Base-by-base conservation (phyloP, 1,140 invertebrate species). In the Temnothorax curvispinosus region DNA sequence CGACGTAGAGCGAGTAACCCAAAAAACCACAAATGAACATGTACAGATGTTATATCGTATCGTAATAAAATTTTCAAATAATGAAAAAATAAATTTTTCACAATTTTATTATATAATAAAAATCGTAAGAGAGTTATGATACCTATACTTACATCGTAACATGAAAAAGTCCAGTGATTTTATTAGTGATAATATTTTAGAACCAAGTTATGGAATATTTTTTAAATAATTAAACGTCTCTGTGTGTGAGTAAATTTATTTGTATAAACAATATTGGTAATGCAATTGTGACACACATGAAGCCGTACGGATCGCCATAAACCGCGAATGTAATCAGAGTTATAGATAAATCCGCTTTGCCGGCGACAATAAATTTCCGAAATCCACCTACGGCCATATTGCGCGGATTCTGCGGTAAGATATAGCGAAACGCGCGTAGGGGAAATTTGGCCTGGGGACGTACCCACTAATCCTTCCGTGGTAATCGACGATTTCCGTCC, bases 401-500 rank as follows among this genome's bases (percentile, higher is more conserved):
- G 88, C 88, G 52, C 77, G 88, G 72, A 47, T 56, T 58, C 69
- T 50, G 71, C 11, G 32, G 85, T 69, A 90, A 89, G 89, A 90
- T 89, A 90, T 89, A 89, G 75, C 85, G 87, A 69, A 69, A 27
- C 27, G 78, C 62, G 62, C 84, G 85, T 72, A 87, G 88, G 85
- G 75, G 77, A 64, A 76, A 88, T 90, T 90, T 87, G 71, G 69
- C 89, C 89, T 38, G 87, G 72, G 85, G 89, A 91, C 85, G 85
- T 90, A 92, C 90, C 92, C 91, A 87, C 92, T 91, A 93, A 93
- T 92, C 87, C 90, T 92, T 85, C 86, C 82, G 88, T 85, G 87
- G 92, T 93, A 93, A 93, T 93, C 90, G 91, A 89, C 90, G 92
- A 93, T 93, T 93, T 93, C 92, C 91, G 92, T 87, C 88, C 88